Percentiles rank a stretch among this genome's conserved stretches.
Evolutionary conservation across 2,113 vertebrate genomes (phyloP).

Genomic region (Paracanthobrama guichenoti): DNA sequence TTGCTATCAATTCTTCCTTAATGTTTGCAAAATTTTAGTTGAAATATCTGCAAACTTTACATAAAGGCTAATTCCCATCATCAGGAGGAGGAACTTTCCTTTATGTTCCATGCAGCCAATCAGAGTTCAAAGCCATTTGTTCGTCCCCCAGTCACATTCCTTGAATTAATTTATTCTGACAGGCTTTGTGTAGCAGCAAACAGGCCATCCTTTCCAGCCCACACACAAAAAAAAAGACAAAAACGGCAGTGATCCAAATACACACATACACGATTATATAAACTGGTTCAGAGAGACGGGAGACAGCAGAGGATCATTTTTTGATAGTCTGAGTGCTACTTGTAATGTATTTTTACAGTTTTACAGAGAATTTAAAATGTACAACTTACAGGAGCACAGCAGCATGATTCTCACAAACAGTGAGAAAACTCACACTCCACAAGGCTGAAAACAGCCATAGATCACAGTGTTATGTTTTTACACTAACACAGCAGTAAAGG

Average conservation of each 20-base stretch:
- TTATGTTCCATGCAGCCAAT: constrained; percentile 6
- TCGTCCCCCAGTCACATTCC: constrained; percentile 14
- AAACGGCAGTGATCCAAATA: constrained; percentile 51
- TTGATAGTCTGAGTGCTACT: background rate
- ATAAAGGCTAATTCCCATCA: background rate
- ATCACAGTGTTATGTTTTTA: background rate
- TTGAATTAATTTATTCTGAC: constrained; percentile 53
- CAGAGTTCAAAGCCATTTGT: constrained; percentile 24
- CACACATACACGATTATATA: constrained; percentile 13
- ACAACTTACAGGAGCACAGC: background rate
- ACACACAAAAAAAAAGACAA: constrained; percentile 52
- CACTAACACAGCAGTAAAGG: too few relatives aligned
- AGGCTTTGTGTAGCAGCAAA: constrained; percentile 48
- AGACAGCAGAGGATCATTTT: background rate
- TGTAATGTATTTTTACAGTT: background rate
- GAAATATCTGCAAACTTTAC: background rate
- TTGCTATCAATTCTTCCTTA: background rate
- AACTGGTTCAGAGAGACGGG: background rate
- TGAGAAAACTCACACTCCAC: background rate
- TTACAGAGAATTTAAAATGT: background rate
- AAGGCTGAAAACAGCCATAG: background rate
- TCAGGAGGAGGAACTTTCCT: background rate
- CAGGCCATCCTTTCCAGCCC: constrained; percentile 24
- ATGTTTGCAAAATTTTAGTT: background rate
- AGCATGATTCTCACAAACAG: background rate